Conservation (phyloP, 2,113 vertebrate species). For the Apistogramma diplotaenia region DNA sequence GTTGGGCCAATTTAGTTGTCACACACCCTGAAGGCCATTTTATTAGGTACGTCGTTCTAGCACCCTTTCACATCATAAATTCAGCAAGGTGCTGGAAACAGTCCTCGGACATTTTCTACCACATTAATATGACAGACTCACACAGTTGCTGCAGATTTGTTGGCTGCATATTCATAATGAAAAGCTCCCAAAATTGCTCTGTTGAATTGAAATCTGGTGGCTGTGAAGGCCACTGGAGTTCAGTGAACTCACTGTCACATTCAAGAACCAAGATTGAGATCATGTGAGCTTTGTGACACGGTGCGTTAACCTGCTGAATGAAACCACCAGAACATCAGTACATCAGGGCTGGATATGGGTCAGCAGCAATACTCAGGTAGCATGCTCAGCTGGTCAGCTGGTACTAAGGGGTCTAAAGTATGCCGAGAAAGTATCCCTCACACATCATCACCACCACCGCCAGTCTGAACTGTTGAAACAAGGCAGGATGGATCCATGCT, state of each 20-base stretch:
- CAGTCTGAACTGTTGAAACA: too few species aligned
- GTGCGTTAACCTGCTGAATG: too few species aligned
- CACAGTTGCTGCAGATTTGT: background rate
- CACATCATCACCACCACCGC: too few species aligned
- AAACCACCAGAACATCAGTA: too few species aligned
- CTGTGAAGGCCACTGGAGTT: background rate
- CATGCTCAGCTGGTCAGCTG: too few species aligned
- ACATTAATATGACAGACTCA: background rate
- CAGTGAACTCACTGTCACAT: background rate
- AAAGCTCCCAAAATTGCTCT: background rate
- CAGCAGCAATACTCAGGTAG: too few species aligned
- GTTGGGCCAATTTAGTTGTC: background rate
- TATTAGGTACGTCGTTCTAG: background rate
- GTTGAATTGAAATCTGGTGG: background rate
- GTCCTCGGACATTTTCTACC: background rate
- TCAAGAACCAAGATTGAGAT: background rate
- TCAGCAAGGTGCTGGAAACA: background rate
- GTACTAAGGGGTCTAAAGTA: too few species aligned
- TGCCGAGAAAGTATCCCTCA: too few species aligned
- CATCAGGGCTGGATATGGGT: too few species aligned
- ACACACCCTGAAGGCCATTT: background rate
- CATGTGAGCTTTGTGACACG: background rate
- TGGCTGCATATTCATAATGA: background rate
- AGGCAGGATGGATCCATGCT: too few species aligned
- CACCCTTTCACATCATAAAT: background rate